phyloP scores from a whole-genome alignment of 2,797 vertebrate genomes.

The Argentina silus region DNA sequence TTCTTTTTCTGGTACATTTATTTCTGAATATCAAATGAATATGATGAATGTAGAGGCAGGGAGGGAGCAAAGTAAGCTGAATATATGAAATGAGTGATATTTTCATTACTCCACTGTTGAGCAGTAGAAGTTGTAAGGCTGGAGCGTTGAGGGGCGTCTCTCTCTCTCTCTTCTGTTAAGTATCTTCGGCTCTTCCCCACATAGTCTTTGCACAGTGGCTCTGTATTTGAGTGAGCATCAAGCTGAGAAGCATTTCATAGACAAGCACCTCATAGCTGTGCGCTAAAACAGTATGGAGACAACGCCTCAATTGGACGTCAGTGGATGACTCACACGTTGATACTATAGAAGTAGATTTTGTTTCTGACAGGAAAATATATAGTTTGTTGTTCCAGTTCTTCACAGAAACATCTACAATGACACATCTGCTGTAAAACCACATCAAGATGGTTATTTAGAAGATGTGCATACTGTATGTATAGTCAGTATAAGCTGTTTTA shows the following conservation, averaged over 20 bases:
- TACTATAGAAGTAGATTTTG: not conserved
- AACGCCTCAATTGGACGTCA: not conserved
- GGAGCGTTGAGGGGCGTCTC: not conserved
- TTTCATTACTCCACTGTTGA: slow-evolving; percentile 65
- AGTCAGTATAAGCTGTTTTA: too few species aligned
- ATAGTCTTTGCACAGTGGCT: slow-evolving; percentile 26
- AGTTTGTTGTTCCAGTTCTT: too few species aligned
- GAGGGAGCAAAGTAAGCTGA: slow-evolving; percentile 60
- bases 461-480: too few species aligned
- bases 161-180: not conserved
- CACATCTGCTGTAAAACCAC: too few species aligned
- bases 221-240: slow-evolving; percentile 31
- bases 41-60: slow-evolving; percentile 74
- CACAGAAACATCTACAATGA: too few species aligned
- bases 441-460: too few species aligned
- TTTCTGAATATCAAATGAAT: slow-evolving; percentile 83
- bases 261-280: slow-evolving; percentile 54
- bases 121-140: slow-evolving; percentile 57
- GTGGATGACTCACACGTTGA: not conserved
- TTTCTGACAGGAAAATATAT: not conserved
- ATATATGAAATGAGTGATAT: slow-evolving; percentile 74
- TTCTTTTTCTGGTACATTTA: slow-evolving; percentile 85
- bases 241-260: slow-evolving; percentile 59
- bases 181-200: slow-evolving; percentile 31
- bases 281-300: slow-evolving; percentile 31